Evolutionary conservation across 2,797 vertebrate genomes (phyloP).

Genomic region (Peromyscus eremicus): DNA sequence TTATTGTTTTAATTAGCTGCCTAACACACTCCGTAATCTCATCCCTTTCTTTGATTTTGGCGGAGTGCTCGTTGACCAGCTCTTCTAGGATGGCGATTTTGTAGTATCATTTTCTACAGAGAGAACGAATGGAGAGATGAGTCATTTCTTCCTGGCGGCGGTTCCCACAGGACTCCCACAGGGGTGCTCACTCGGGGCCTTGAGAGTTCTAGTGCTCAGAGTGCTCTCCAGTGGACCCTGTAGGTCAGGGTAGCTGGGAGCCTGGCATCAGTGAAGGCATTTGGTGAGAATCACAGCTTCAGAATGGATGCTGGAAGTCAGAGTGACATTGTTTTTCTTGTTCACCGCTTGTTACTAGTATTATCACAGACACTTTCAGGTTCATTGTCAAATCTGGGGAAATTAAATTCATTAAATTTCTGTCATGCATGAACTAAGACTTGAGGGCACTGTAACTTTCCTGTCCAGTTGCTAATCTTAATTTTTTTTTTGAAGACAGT

Average conservation of each 20-base stretch:
- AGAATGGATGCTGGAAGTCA: not conserved
- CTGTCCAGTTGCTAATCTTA: constrained; percentile 40
- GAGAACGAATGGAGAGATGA: constrained; percentile 44
- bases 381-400: constrained; percentile 28
- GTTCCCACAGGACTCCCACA: not conserved
- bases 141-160: constrained; percentile 24
- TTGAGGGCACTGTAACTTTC: constrained; percentile 34
- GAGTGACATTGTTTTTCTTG: not conserved
- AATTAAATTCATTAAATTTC: not conserved
- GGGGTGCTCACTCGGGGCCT: not conserved
- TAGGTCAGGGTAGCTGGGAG: not conserved
- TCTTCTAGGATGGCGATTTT: constrained; percentile 46
- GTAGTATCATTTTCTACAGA: not conserved
- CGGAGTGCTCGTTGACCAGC: constrained; percentile 23
- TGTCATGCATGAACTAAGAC: not conserved
- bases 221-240: not conserved
- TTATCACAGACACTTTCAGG: not conserved
- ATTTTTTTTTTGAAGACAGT: constrained; percentile 35
- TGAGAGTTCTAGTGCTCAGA: not conserved
- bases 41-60: constrained; percentile 53
- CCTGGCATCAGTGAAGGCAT: not conserved
- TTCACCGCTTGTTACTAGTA: not conserved
- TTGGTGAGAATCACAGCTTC: not conserved
- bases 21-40: constrained; percentile 8
- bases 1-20: constrained; percentile 69